A percentile compares a stretch with the other conserved stretches of the same genome.
phyloP scores from a whole-genome alignment of 1,140 invertebrate species.

The Drosophila santomea region DNA sequence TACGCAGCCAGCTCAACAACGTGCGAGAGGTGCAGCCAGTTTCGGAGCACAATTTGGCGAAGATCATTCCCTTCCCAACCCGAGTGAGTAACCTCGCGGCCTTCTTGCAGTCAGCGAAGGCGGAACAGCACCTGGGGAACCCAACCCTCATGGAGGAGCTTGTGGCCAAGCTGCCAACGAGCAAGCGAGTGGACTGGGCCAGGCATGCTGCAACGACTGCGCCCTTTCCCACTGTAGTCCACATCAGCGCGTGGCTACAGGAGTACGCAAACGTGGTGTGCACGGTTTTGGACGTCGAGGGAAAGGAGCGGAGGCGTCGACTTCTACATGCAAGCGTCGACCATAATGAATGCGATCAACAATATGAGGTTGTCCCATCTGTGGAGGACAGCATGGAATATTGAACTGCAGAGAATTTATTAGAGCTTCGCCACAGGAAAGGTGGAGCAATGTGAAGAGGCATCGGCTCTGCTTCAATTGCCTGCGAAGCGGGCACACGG shows the following conservation, averaged over 20 bases:
- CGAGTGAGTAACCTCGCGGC: no score
- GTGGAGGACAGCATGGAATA: background rate
- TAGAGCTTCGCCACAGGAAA: background rate
- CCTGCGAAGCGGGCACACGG: no score
- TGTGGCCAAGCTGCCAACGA: no score
- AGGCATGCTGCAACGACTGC: no score
- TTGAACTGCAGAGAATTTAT: background rate
- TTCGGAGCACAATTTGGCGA: background rate
- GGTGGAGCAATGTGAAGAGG: background rate
- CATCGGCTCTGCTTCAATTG: background rate
- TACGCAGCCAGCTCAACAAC: slow-evolving; percentile 3
- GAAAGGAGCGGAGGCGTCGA: background rate
- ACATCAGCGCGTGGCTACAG: background rate
- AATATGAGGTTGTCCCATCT: background rate
- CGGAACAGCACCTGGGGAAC: background rate
- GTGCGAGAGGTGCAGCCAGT: background rate
- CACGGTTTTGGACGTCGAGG: background rate
- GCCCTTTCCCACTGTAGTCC: no score
- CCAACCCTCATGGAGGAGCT: background rate
- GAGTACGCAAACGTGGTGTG: slow-evolving; percentile 1
- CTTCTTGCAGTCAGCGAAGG: background rate
- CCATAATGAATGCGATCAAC: background rate
- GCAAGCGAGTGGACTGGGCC: no score
- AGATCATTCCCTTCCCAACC: no score
- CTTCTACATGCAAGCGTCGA: background rate